Evolutionary conservation across 1,140 invertebrate species (phyloP), one percentile per base, ranked within the genome.

Genomic region (Tetraneura akinire): DNA sequence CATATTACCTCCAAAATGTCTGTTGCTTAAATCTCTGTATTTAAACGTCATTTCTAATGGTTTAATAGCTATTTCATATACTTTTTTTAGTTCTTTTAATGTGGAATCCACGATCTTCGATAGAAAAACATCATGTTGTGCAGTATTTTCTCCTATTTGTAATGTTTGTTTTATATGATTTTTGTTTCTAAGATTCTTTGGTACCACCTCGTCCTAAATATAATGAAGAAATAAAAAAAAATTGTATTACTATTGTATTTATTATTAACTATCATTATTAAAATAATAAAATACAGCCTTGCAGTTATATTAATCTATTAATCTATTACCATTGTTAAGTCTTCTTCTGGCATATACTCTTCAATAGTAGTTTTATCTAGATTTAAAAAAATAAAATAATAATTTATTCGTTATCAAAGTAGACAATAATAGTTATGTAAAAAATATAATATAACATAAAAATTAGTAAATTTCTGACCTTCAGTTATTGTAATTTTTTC

Each of bases 11-110:
- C 94, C 93, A 84, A 95, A 95, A 86, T 96, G 94, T 82, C 95
- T 89, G 84, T 96, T 96, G 84, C 94, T 96, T 55, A 97, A 89
- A 85, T 97, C 94, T 84, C 93, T 90, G 84, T 96, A 97, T 85
- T 96, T 97, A 86, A 96, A 97, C 21, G 95, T 85, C 13, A 88
- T 90, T 88, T 97, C 96, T 83, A 97, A 87, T 11, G 95, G 96
- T 86, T 95, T 94, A 14, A 98, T 94, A 0, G 93, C 92, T 76
- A 89, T 91, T 84, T 96, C 94, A 83, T 97, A 96, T 23, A 96
- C 88, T 84, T 89, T 91, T 85, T 96, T 97, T 71, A 97, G 87
- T 81, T 97, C 94, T 81, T 92, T 91, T 8, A 97, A 88, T 26
- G 94, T 91, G 11, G 91, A 88, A 76, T 95, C 91, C 10, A 91